phyloP scores from a whole-genome alignment of 1,140 invertebrate genomes.

The Drosophila bipectinata region DNA sequence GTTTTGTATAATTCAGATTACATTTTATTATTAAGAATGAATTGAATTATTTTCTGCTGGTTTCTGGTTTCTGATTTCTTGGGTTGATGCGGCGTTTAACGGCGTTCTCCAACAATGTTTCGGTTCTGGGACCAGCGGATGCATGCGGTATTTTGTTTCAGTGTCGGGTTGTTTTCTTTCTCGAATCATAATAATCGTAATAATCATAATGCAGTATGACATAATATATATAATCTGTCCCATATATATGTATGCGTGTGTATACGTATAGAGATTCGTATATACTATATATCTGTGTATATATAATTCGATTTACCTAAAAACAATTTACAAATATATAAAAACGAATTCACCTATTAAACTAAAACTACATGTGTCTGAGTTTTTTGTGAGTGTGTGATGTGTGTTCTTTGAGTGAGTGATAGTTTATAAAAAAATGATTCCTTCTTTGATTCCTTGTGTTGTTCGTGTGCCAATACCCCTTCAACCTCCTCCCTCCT shows the following conservation, averaged over 20 bases:
- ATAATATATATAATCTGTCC: constrained; percentile 51
- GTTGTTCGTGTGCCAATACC: constrained; percentile 16
- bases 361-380: constrained; percentile 53
- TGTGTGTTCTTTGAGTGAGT: constrained; percentile 20
- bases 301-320: constrained; percentile 82
- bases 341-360: constrained; percentile 82
- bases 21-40: constrained; percentile 83
- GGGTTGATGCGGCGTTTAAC: constrained; percentile 27
- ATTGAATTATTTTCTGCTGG: constrained; percentile 74
- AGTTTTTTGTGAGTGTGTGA: constrained; percentile 27
- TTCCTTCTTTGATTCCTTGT: constrained; percentile 25
- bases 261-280: constrained; percentile 46
- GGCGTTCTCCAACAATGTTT: constrained; percentile 14
- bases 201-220: constrained; percentile 73
- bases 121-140: constrained; percentile 38
- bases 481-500: not conserved
- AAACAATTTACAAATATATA: constrained; percentile 83
- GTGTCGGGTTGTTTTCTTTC: constrained; percentile 20
- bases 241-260: constrained; percentile 40
- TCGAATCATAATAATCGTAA: constrained; percentile 67
- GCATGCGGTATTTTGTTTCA: constrained; percentile 40
- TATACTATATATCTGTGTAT: constrained; percentile 26
- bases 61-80: constrained; percentile 33
- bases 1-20: constrained; percentile 81
- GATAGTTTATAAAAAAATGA: constrained; percentile 71